Base-by-base conservation (phyloP, 2,888 invertebrate species). In the Merodon equestris region DNA sequence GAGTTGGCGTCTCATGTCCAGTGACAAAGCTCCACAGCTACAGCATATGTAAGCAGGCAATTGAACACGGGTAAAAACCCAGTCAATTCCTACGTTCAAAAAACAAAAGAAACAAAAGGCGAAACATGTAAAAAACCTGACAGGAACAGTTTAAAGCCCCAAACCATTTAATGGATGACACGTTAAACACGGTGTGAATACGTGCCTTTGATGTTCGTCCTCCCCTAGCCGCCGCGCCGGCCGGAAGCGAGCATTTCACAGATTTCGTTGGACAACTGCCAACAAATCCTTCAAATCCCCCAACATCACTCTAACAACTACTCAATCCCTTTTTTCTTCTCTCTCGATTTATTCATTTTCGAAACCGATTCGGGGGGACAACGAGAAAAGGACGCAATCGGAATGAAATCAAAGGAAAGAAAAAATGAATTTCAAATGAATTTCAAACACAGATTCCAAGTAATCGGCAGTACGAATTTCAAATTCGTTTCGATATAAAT, bases 111-210 rank as follows among this genome's bases (percentile, higher is more conserved):
- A 9, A 40, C 40, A 40, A 40, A 40, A 40, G n/a, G 1, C 12
- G 10, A 40, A 10, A 9, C 40, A 2, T 27, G 7, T 27, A 40
- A 40, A 40, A 40, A n/a, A 10, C 40, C 74, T 74, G 79, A 79
- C 74, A 70, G 68, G 64, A 74, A 74, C 79, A 73, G 79, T 74
- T 79, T 79, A 79, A 79, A 63, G 79, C 68, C 51, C 74, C 74
- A 68, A 61, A 79, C 74, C 73, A 70, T 73, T 79, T 74, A 79
- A 79, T 79, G 79, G 74, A 79, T 70, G 74, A 79, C 79, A 79
- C 74, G 74, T 79, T 79, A 64, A 74, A 74, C 54, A 74, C 54
- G 68, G 79, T 79, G 79, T 70, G 74, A 74, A 79, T 66, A 63
- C 74, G 64, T 51, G 74, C 50, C 79, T 79, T 79, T 79, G 79